Conservation (phyloP, 2,113 vertebrate genomes). For the Riparia riparia region DNA sequence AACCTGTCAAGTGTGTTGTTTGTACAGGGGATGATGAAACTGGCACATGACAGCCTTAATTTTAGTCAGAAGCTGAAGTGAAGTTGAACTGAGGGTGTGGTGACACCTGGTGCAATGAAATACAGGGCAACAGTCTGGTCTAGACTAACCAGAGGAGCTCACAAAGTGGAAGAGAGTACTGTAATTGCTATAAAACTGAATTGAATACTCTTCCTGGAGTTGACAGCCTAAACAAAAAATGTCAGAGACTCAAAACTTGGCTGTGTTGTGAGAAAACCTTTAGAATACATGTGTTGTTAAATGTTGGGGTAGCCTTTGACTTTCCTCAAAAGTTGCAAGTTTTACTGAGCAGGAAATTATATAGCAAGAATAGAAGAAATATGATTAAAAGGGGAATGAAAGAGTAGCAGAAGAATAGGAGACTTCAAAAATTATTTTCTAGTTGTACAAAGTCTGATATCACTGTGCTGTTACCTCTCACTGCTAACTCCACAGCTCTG, state of each 20-base stretch:
- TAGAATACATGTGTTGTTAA: background rate
- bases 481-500: background rate
- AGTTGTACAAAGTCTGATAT: background rate
- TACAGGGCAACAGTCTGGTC: background rate
- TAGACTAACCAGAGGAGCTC: background rate
- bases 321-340: background rate
- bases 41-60: background rate
- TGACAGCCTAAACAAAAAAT: background rate
- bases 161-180: background rate
- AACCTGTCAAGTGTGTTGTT: background rate
- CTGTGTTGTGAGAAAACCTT: background rate
- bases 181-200: background rate
- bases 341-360: background rate
- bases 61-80: background rate
- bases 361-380: background rate
- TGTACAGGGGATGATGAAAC: background rate
- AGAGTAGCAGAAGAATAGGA: background rate
- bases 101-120: background rate
- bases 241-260: background rate
- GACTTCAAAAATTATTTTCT: background rate
- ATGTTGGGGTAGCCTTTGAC: background rate
- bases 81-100: background rate
- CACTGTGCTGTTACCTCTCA: background rate
- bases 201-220: background rate
- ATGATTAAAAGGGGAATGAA: background rate